Percentiles rank a stretch among this genome's conserved stretches.
Evolutionary conservation across 1,140 invertebrate species (phyloP).

Genomic region (Zaprionus camerounensis): DNA sequence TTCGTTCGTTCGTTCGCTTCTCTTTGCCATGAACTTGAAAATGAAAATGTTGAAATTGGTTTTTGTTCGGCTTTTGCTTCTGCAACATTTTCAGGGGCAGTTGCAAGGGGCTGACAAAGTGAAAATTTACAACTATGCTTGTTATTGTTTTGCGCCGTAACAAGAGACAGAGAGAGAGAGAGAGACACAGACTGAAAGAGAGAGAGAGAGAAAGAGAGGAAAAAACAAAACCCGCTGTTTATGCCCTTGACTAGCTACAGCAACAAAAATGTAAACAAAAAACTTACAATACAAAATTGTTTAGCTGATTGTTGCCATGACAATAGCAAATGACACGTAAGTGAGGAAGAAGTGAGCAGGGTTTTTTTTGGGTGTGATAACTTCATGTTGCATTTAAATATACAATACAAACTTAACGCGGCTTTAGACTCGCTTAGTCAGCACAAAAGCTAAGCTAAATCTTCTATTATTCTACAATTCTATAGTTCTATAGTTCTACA

Average conservation of each 20-base stretch:
- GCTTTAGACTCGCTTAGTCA: slow-evolving; percentile 1
- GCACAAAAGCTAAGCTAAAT: not conserved
- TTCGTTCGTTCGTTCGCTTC: slow-evolving; percentile 27
- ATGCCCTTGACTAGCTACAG: slow-evolving; percentile 40
- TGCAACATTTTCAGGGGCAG: slow-evolving; percentile 11
- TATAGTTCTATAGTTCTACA: not conserved
- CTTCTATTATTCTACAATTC: not conserved
- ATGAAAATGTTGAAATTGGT: slow-evolving; percentile 56
- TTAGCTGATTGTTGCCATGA: slow-evolving; percentile 45
- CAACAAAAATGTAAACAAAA: slow-evolving; percentile 25
- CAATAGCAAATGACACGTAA: not conserved
- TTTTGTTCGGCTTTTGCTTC: slow-evolving; percentile 45
- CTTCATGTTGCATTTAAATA: not conserved
- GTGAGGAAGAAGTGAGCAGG: not conserved
- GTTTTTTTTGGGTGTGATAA: not conserved
- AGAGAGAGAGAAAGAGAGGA: too few relatives aligned
- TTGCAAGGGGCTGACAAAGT: slow-evolving; percentile 58
- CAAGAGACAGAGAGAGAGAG: too few relatives aligned
- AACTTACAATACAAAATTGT: slow-evolving; percentile 38
- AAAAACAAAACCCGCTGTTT: slow-evolving; percentile 5
- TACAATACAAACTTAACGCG: not conserved
- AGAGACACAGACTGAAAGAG: too few relatives aligned
- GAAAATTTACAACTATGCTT: slow-evolving; percentile 71
- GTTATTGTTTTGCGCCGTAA: slow-evolving; percentile 30
- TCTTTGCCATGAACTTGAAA: slow-evolving; percentile 79